Conservation (phyloP, 2,888 invertebrate genomes). For the Drosophila birchii region DNA sequence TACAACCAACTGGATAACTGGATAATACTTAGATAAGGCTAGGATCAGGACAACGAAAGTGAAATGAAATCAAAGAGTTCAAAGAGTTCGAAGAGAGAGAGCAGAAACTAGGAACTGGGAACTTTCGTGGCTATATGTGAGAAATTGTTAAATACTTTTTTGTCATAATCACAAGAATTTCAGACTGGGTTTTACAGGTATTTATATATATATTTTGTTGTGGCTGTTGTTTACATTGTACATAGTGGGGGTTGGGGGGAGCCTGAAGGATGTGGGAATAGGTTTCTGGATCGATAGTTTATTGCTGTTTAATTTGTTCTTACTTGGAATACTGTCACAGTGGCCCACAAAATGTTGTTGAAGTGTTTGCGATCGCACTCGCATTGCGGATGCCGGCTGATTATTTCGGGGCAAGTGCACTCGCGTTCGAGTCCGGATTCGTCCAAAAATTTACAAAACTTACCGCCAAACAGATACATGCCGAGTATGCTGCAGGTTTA, state of each 20-base stretch:
- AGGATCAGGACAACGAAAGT: slow-evolving; percentile 23
- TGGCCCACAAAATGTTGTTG: slow-evolving; percentile 99
- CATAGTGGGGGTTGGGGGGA: neutral
- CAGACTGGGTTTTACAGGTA: slow-evolving; percentile 42
- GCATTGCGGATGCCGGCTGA: slow-evolving; percentile 94
- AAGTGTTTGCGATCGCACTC: slow-evolving; percentile 99
- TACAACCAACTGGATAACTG: slow-evolving; percentile 12
- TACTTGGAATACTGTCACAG: slow-evolving; percentile 99
- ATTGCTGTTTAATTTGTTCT: slow-evolving; percentile 84
- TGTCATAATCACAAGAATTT: slow-evolving; percentile 34
- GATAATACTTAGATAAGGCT: slow-evolving; percentile 16
- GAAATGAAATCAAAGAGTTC: slow-evolving; percentile 4
- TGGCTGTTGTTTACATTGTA: slow-evolving; percentile 26
- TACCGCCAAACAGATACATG: slow-evolving; percentile 99
- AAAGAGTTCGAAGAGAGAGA: slow-evolving; percentile 4
- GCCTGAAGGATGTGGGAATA: neutral
- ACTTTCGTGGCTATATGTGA: slow-evolving; percentile 36
- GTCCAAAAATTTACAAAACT: slow-evolving; percentile 99
- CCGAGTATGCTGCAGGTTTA: slow-evolving; percentile 94
- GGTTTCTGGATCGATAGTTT: slow-evolving; percentile 4
- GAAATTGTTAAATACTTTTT: slow-evolving; percentile 42
- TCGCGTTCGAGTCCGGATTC: slow-evolving; percentile 92
- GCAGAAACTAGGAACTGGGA: slow-evolving; percentile 31
- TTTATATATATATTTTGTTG: slow-evolving; percentile 10
- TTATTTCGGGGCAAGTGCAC: slow-evolving; percentile 97